phyloP scores from a whole-genome alignment of 2,888 invertebrate genomes.

The Andricus curvator region DNA sequence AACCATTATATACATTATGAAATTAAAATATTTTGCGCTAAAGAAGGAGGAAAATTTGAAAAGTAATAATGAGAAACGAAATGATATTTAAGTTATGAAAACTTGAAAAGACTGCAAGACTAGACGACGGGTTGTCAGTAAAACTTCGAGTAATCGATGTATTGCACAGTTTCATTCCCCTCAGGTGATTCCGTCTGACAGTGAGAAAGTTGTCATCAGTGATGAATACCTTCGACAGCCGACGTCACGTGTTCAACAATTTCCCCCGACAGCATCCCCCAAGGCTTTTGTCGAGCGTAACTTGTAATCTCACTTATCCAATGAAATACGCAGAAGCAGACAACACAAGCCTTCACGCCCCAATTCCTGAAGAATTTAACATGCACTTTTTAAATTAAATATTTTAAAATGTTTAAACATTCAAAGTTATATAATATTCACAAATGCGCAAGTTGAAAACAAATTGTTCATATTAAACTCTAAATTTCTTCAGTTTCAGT shows the following conservation, averaged over 20 bases:
- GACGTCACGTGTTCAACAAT: not conserved
- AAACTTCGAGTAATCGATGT: not conserved
- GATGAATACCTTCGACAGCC: not conserved
- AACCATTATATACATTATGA: not conserved
- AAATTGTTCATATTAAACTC: no score
- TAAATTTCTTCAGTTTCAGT: no score
- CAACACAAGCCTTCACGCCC: not conserved
- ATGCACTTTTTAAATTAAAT: no score
- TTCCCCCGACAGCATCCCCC: not conserved
- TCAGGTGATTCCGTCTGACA: not conserved
- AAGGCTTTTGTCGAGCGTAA: not conserved
- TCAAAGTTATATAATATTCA: no score
- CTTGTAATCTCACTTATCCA: conserved; percentile 3
- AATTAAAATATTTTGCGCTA: not conserved
- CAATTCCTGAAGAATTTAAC: no score
- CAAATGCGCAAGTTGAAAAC: no score
- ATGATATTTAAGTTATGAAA: not conserved
- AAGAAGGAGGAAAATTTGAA: not conserved
- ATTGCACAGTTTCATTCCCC: not conserved
- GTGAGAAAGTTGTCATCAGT: not conserved
- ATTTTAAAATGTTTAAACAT: no score
- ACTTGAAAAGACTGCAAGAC: not conserved
- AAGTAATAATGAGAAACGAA: not conserved
- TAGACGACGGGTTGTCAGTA: not conserved
- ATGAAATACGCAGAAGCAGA: not conserved